A percentile compares a stretch with the other conserved stretches of the same genome.
These are phyloP conservation scores for Chaenodraco wilsoni DNA, from an alignment of 2,797 vertebrate species.

Conservation along the genomic window DNA sequence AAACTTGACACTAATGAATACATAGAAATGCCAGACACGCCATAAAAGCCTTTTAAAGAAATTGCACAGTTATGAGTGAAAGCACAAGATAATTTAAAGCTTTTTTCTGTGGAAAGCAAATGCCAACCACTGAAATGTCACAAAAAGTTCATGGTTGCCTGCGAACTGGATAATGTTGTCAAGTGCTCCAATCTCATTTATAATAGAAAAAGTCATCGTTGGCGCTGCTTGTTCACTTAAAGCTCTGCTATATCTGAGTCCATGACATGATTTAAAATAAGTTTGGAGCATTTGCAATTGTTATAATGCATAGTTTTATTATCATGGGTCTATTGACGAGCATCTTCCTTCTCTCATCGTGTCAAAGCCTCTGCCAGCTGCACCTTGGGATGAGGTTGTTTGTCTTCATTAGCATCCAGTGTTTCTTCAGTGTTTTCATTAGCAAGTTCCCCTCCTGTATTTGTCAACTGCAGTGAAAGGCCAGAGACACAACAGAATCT, in stretches of 20 bases:
- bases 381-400: constrained; percentile 69
- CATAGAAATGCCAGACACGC: constrained; percentile 41
- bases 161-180: constrained; percentile 36
- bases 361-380: constrained; percentile 69
- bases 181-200: constrained; percentile 23
- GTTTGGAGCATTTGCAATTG: constrained; percentile 1
- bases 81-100: constrained; percentile 37
- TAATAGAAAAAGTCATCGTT: constrained; percentile 8
- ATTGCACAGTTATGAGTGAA: constrained; percentile 31
- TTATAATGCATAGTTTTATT: constrained; percentile 15
- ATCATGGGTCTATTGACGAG: constrained; percentile 37
- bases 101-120: constrained; percentile 43
- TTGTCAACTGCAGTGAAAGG: constrained; percentile 77
- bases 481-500: constrained; percentile 80
- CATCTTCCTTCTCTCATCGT: constrained; percentile 44
- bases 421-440: constrained; percentile 75
- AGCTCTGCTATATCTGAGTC: neutral
- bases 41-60: constrained; percentile 46
- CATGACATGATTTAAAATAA: constrained; percentile 12
- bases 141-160: constrained; percentile 34
- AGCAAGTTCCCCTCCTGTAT: constrained; percentile 74
- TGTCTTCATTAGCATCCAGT: constrained; percentile 79
- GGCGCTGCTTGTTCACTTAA: constrained; percentile 6
- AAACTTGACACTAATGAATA: constrained; percentile 46
- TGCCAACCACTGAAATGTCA: constrained; percentile 58